Percentiles rank a stretch among this genome's conserved stretches.
These are phyloP conservation scores for Lycocerus yunnanus DNA, from an alignment of 2,888 invertebrate species.

Conservation along the genomic window DNA sequence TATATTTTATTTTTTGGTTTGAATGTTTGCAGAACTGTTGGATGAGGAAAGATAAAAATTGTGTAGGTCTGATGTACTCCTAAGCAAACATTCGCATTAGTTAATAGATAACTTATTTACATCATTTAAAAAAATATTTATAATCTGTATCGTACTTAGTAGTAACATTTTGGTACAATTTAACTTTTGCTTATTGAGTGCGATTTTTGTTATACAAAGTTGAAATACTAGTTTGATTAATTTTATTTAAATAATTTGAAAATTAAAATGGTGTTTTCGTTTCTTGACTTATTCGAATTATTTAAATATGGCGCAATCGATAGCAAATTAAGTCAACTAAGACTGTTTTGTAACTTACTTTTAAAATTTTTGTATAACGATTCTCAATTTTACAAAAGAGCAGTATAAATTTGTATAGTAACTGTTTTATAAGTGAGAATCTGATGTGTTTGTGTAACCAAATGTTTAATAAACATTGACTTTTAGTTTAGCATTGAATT, in stretches of 20 bases:
- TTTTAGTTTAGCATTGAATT: not conserved
- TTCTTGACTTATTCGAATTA: not conserved
- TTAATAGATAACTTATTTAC: not conserved
- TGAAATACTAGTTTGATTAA: not conserved
- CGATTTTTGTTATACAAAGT: not conserved
- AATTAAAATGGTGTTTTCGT: not conserved
- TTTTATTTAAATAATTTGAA: not conserved
- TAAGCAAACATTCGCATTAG: not conserved
- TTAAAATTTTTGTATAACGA: not conserved
- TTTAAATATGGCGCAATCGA: not conserved
- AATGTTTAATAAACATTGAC: not conserved
- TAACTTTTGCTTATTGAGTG: not conserved
- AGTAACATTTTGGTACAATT: not conserved
- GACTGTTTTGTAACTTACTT: not conserved
- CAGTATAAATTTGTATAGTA: not conserved
- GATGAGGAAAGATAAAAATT: not conserved
- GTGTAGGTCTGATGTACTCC: not conserved
- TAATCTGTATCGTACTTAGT: not conserved
- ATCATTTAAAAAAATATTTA: not conserved
- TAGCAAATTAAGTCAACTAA: not conserved
- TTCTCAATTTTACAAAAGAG: not conserved
- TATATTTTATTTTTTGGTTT: not conserved
- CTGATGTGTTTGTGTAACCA: not conserved
- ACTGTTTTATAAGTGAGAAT: not conserved
- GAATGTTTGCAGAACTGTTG: not conserved